Evolutionary conservation across 2,113 vertebrate species (phyloP), one percentile per base, ranked within the genome.

Genomic region (Daphoenositta chrysoptera): DNA sequence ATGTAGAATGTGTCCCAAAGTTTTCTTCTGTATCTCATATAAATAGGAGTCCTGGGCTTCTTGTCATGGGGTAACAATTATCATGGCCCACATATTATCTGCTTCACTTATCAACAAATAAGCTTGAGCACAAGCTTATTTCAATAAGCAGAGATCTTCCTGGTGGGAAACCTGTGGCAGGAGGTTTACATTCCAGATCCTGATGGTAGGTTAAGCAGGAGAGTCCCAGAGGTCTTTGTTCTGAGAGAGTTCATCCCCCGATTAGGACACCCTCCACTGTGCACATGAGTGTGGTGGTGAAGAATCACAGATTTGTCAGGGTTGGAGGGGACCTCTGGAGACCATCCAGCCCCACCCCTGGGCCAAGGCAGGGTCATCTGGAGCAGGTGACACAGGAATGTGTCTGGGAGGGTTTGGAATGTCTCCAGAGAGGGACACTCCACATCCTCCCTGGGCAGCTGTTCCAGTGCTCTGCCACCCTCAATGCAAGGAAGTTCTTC

Each of bases 241-340:
- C 37, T 88, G 16, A 16, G 20, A 47, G 19, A 71, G 22, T 56
- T 73, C n/a, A 33, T 39, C 30, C 7, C 7, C 11, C 14, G 14
- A 1, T 33, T 37, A 33, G 31, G 31, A 37, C 2, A 0, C 35
- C 10, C 37, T 77, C 26, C 12, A 6, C 2, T 35, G 19, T 21
- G 7, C 70, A 21, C 20, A 20, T 9, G 19, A 61, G 7, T 22
- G 20, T 26, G 69, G 30, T 16, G 2, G 8, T 24, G 51, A 75
- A 82, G 45, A 42, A 37, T 10, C 31, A 11, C 51, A 57, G 24
- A 85, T 11, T 37, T 37, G 10, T 37, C 57, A 26, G 15, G 14
- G 17, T 3, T 86, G 6, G 68, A 51, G 51, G 63, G 17, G 5
- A 51, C 3, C 26, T 68, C 71, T 37, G 71, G 33, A 51, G 61